These are phyloP conservation scores for Rhagophthalmus giganteus DNA, from an alignment of 2,888 invertebrate genomes.

Conservation along the genomic window DNA sequence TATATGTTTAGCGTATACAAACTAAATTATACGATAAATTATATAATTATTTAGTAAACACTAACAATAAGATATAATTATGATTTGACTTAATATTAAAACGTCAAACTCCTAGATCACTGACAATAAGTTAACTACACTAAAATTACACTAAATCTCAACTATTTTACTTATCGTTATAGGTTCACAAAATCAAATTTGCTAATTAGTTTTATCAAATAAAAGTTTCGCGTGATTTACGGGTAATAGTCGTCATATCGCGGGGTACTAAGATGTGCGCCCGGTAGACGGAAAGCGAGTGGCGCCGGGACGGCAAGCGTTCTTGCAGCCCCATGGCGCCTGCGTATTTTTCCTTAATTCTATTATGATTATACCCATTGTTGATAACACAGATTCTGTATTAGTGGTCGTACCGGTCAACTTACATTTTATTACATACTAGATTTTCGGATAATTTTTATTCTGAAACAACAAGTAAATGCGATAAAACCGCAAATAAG, in stretches of 20 bases:
- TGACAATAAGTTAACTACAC: slow-evolving; percentile 4
- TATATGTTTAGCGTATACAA: slow-evolving; percentile 1
- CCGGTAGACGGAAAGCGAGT: slow-evolving; percentile 43
- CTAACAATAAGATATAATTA: slow-evolving; percentile 1
- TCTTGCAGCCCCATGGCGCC: slow-evolving; percentile 44
- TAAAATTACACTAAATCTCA: slow-evolving; percentile 8
- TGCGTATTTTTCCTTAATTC: slow-evolving; percentile 48
- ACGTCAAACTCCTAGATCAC: no score
- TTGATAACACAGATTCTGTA: slow-evolving; percentile 45
- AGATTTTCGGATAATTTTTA: slow-evolving; percentile 7
- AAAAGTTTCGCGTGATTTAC: slow-evolving; percentile 41
- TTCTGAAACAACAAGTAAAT: no score
- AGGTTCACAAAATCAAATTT: no score
- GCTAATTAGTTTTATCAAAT: slow-evolving; percentile 40
- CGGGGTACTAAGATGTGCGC: slow-evolving; percentile 35
- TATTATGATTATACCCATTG: slow-evolving; percentile 49
- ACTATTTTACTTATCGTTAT: slow-evolving; percentile 1
- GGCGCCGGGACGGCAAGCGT: slow-evolving; percentile 47
- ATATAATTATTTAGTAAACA: slow-evolving; percentile 3
- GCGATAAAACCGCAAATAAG: no score
- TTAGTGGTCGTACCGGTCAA: slow-evolving; percentile 24
- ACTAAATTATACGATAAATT: no score
- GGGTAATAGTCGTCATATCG: slow-evolving; percentile 42
- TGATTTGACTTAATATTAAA: no score
- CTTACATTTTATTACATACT: slow-evolving; percentile 11